Conservation (phyloP, 2,888 invertebrate species). For the Idaea biselata region DNA sequence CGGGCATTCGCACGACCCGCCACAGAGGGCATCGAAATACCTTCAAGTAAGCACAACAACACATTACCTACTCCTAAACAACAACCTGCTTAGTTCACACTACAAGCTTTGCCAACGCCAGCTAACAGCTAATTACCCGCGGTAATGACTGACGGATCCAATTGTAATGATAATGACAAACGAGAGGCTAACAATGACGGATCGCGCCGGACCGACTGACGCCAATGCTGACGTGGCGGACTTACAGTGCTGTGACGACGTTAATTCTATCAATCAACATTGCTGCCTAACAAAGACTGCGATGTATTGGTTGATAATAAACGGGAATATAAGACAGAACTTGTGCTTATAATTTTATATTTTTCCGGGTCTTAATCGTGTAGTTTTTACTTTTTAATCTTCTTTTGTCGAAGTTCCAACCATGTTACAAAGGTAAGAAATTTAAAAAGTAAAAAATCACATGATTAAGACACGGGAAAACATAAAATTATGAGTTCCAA, state of each 20-base stretch:
- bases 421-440: no score
- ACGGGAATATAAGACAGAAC: background rate
- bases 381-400: no score
- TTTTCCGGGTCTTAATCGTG: no score
- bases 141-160: conserved; percentile 40
- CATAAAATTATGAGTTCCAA: no score
- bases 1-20: no score
- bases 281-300: conserved; percentile 18
- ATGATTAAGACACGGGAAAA: no score
- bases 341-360: no score
- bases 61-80: background rate
- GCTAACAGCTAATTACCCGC: conserved; percentile 21
- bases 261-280: conserved; percentile 28
- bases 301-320: conserved; percentile 1
- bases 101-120: background rate
- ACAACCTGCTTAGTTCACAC: background rate
- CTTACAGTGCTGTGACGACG: conserved; percentile 29
- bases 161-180: conserved; percentile 61
- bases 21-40: no score
- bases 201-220: conserved; percentile 28
- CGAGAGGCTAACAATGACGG: conserved; percentile 63
- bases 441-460: no score
- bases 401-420: no score
- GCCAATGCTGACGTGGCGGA: conserved; percentile 46
- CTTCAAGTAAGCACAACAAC: no score